phyloP scores from a whole-genome alignment of 1,140 invertebrate species.

The Ericerus pela region DNA sequence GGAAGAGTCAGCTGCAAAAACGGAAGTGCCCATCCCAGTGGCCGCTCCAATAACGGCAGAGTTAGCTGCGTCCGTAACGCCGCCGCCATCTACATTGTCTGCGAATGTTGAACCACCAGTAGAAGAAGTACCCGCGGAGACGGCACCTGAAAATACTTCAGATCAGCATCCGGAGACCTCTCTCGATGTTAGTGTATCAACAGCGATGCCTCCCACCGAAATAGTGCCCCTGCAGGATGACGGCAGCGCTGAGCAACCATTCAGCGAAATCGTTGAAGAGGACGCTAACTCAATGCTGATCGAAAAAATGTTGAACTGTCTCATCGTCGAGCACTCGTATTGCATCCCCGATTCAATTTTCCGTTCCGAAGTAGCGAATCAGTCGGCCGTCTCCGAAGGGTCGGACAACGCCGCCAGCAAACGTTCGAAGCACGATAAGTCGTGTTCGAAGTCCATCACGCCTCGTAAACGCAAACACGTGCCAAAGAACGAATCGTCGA shows the following conservation, averaged over 20 bases:
- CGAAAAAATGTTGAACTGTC: not conserved
- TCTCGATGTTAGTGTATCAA: too few relatives aligned
- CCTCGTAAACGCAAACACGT: conserved; percentile 2
- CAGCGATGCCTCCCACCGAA: too few relatives aligned
- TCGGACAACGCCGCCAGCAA: not conserved
- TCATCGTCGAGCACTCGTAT: conserved; percentile 2
- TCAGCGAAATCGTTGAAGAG: too few relatives aligned
- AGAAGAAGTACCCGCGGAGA: conserved; percentile 20
- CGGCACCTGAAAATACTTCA: conserved; percentile 4
- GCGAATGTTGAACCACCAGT: not conserved
- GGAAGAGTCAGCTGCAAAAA: not conserved
- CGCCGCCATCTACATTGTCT: conserved; percentile 2
- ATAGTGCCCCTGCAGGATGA: too few relatives aligned
- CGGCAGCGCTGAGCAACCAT: too few relatives aligned
- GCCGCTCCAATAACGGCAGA: conserved; percentile 10
- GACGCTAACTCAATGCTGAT: too few relatives aligned
- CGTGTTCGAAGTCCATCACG: not conserved
- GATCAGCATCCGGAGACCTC: not conserved
- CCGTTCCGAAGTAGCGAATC: too few relatives aligned
- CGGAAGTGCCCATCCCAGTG: conserved; percentile 1
- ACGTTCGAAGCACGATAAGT: not conserved
- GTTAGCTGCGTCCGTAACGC: not conserved
- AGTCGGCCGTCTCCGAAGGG: not conserved
- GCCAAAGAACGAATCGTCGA: conserved; percentile 13
- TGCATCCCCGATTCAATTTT: not conserved